phyloP scores from a whole-genome alignment of 2,888 invertebrate genomes.

The Cephus spinipes region DNA sequence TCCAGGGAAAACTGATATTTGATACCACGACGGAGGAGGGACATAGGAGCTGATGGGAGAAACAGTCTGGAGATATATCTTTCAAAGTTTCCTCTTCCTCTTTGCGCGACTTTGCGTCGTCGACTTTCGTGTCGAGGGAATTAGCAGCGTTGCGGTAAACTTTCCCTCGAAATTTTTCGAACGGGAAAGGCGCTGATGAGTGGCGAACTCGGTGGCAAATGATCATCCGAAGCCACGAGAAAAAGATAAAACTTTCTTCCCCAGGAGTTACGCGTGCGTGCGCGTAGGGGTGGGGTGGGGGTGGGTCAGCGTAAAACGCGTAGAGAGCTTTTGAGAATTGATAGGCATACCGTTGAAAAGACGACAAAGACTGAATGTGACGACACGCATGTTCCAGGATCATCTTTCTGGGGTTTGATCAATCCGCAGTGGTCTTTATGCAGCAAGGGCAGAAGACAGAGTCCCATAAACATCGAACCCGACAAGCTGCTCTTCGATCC shows the following conservation, averaged over 20 bases:
- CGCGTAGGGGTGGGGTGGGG: too few species aligned
- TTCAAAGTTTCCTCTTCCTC: neutral
- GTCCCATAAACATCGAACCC: conserved; percentile 97
- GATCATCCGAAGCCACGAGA: too few species aligned
- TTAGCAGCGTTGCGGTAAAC: conserved; percentile 1
- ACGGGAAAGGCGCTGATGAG: too few species aligned
- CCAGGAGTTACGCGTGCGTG: too few species aligned
- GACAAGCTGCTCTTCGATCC: conserved; percentile 95
- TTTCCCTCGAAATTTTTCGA: conserved; percentile 13
- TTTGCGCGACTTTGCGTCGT: neutral
- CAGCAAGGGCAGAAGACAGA: conserved; percentile 95
- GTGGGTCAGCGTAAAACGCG: too few species aligned
- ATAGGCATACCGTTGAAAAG: too few species aligned
- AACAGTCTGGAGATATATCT: neutral
- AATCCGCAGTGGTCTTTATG: conserved; percentile 99
- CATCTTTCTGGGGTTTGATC: conserved; percentile 97
- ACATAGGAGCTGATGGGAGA: neutral
- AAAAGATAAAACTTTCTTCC: too few species aligned
- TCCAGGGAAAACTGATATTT: conserved; percentile 20
- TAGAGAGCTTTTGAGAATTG: too few species aligned
- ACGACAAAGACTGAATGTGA: too few species aligned
- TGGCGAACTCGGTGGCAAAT: too few species aligned
- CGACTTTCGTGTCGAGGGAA: neutral
- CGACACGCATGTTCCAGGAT: conserved; percentile 75
- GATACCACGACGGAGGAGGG: neutral